Percentiles rank a stretch among this genome's conserved stretches.
Evolutionary conservation across 2,113 vertebrate species (phyloP).

Genomic region (Lycocorax pyrrhopterus): DNA sequence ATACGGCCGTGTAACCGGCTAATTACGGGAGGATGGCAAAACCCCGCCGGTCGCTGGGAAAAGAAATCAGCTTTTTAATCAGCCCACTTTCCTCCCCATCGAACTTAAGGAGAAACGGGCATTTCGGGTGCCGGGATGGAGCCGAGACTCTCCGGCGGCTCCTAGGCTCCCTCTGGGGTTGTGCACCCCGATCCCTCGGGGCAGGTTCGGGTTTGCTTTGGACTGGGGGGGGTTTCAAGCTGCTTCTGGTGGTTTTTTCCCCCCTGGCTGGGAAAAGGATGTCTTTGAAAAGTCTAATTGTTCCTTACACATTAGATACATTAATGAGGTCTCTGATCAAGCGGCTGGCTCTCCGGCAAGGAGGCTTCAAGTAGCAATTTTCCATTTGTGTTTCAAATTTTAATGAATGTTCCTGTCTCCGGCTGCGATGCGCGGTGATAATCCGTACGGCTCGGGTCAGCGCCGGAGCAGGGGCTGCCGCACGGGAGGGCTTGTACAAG

Average conservation of each 20-base stretch:
- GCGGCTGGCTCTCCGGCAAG: constrained; percentile 50
- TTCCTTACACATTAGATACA: constrained; percentile 56
- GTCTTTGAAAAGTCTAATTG: constrained; percentile 33
- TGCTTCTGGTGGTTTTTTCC: background rate
- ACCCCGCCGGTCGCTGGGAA: constrained; percentile 41
- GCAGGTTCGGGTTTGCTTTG: background rate
- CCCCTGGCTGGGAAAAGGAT: constrained; percentile 36
- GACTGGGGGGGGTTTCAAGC: background rate
- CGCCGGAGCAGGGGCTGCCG: constrained; percentile 33
- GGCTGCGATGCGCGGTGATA: constrained; percentile 41
- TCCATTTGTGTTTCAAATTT: constrained; percentile 78
- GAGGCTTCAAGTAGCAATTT: constrained; percentile 77
- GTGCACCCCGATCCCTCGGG: background rate
- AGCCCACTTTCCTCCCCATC: constrained; percentile 1
- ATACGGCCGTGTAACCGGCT: constrained; percentile 61
- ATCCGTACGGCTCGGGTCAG: constrained; percentile 35
- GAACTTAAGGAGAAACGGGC: background rate
- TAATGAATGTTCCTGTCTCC: constrained; percentile 71
- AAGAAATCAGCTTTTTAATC: constrained; percentile 51
- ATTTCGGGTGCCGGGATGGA: background rate
- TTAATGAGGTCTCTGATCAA: constrained; percentile 68
- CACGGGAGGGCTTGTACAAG: constrained; percentile 29
- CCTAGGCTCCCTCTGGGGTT: background rate
- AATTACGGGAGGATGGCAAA: constrained; percentile 65
- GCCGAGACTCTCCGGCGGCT: background rate